phyloP scores from a whole-genome alignment of 2,888 invertebrate species.

The Lottia gigantea region DNA sequence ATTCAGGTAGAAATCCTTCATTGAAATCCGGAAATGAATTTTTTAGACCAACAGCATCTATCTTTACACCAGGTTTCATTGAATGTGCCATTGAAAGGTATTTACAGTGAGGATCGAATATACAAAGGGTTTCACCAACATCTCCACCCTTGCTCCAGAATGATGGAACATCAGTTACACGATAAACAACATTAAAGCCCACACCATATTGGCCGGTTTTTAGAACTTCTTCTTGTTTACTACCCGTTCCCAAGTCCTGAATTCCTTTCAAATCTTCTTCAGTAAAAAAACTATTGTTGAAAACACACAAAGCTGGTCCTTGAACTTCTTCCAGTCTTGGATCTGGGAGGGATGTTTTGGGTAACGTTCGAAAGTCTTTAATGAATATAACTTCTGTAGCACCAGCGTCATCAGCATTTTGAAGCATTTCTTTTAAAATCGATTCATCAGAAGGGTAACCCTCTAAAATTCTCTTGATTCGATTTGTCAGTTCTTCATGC shows the following conservation, averaged over 20 bases:
- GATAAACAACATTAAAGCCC: constrained; percentile 57
- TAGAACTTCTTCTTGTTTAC: constrained; percentile 45
- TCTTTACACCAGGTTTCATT: constrained; percentile 33
- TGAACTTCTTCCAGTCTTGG: constrained; percentile 35
- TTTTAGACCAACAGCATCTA: background rate
- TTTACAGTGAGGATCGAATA: constrained; percentile 59
- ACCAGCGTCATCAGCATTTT: constrained; percentile 62
- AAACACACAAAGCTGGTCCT: constrained; percentile 53
- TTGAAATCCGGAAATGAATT: constrained; percentile 19
- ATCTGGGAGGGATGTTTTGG: constrained; percentile 14
- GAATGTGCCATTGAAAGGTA: constrained; percentile 43
- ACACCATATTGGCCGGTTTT: constrained; percentile 55
- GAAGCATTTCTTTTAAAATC: constrained; percentile 62
- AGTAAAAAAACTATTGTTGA: constrained; percentile 48
- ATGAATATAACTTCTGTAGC: constrained; percentile 61
- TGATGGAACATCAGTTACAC: constrained; percentile 53
- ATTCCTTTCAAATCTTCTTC: constrained; percentile 46
- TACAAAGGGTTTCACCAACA: constrained; percentile 50
- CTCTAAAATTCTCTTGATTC: constrained; percentile 53
- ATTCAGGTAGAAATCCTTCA: constrained; percentile 13
- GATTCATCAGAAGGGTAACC: constrained; percentile 59
- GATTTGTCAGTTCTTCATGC: constrained; percentile 56
- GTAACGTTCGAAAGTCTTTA: constrained; percentile 48
- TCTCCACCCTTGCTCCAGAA: constrained; percentile 43
- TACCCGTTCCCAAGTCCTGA: constrained; percentile 46